Conservation (phyloP, 2,113 vertebrate genomes). For the Pachypanchax playfairii region DNA sequence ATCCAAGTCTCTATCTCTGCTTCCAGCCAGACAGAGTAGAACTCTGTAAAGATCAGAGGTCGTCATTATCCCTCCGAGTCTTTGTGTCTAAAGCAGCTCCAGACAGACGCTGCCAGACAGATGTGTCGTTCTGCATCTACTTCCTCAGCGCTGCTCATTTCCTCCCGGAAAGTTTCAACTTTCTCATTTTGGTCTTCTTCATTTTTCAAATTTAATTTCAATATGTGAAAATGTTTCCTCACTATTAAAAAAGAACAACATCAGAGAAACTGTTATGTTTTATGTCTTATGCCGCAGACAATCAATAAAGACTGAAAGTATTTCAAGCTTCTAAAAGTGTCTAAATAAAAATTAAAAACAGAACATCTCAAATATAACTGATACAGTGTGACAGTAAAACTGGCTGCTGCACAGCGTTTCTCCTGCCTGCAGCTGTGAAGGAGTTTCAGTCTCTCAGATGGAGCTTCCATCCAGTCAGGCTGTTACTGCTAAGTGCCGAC, state of each 20-base stretch:
- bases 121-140: not conserved
- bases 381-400: not conserved
- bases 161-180: not conserved
- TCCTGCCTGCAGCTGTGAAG: constrained; percentile 28
- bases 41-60: constrained; percentile 39
- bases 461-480: constrained; percentile 36
- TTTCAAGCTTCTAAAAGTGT: no score
- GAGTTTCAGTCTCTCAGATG: constrained; percentile 47
- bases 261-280: no score
- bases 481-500: constrained; percentile 40
- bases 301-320: no score
- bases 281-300: no score
- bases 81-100: constrained; percentile 47
- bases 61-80: constrained; percentile 28
- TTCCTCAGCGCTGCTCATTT: constrained; percentile 9
- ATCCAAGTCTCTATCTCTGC: not conserved
- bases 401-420: not conserved
- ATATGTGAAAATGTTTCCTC: not conserved
- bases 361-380: not conserved
- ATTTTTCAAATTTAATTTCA: not conserved
- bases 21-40: constrained; percentile 26
- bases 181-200: not conserved
- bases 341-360: no score
- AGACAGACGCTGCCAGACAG: constrained; percentile 20
- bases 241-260: no score